Evolutionary conservation across 1,140 invertebrate genomes (phyloP), one percentile per base, ranked within the genome.

Genomic region (Aradophagus sp.): DNA sequence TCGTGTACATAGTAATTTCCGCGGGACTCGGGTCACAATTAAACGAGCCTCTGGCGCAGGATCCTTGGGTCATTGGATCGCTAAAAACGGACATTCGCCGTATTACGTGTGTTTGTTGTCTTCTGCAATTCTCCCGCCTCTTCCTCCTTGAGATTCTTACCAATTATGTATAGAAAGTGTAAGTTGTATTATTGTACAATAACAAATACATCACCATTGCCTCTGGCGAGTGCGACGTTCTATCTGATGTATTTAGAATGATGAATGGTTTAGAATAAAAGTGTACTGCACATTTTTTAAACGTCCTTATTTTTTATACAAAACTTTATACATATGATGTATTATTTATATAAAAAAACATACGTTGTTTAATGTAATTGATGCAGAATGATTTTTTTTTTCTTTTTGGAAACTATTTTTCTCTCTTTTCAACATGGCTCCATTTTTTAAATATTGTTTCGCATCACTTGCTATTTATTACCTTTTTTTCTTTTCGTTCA

Each of bases 231-330:
- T n/a, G n/a, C n/a, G 27, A 29, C 27, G 27, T 53, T 12, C 27
- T 48, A 20, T 66, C 53, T 59, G 36, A 67, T 52, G 61, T 72
- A 66, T 65, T 53, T 72, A 45, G 50, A 72, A 55, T 36, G 53
- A 61, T 66, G 17, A 53, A 55, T 68, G 50, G 41, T 50, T 61
- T 72, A 59, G 68, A 72, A 72, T 72, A 72, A 65, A 72, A 58
- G n/a, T 61, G 41, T 72, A 61, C 47, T 62, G 44, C 53, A 65
- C 50, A 59, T 59, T 61, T 59, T 50, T 59, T 65, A 53, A 47
- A 72, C 53, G 41, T 71, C 55, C 59, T 62, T 55, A 72, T 61
- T 72, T 66, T 72, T 69, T 59, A 68, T 68, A 68, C 55, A 59
- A 68, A 68, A 59, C 53, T 53, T 68, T 59, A 67, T 68, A 68